phyloP scores from a whole-genome alignment of 2,113 vertebrate species.

The Notechis scutatus region DNA sequence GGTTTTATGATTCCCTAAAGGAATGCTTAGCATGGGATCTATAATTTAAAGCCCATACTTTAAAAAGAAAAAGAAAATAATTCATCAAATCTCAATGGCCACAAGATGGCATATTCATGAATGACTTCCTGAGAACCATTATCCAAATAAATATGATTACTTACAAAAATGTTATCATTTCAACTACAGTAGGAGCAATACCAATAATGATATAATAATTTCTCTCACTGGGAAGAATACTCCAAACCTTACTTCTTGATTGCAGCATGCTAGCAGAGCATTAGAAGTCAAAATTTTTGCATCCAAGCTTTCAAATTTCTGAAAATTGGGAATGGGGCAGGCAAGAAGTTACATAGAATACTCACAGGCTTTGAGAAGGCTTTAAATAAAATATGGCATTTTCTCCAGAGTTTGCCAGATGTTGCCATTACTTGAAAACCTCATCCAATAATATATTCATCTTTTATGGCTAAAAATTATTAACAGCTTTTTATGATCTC shows the following conservation, averaged over 20 bases:
- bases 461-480: conserved; percentile 49
- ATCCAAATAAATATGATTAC: neutral
- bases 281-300: neutral
- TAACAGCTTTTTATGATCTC: conserved; percentile 48
- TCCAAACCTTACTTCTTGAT: neutral
- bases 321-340: neutral
- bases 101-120: neutral
- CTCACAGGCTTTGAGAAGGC: conserved; percentile 49
- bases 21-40: neutral
- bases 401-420: conserved; percentile 35
- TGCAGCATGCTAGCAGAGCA: neutral
- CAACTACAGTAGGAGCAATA: neutral
- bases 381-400: conserved; percentile 59
- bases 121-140: neutral
- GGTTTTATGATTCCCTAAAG: neutral
- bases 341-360: conserved; percentile 43
- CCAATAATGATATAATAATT: too few species aligned
- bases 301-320: conserved; percentile 29
- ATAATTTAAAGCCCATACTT: neutral
- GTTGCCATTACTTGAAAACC: conserved; percentile 40
- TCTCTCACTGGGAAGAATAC: neutral
- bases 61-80: neutral
- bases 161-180: neutral
- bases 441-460: conserved; percentile 35
- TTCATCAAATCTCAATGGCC: neutral